Evolutionary conservation across 1,140 invertebrate genomes (phyloP).

Genomic region (Drosophila miranda): DNA sequence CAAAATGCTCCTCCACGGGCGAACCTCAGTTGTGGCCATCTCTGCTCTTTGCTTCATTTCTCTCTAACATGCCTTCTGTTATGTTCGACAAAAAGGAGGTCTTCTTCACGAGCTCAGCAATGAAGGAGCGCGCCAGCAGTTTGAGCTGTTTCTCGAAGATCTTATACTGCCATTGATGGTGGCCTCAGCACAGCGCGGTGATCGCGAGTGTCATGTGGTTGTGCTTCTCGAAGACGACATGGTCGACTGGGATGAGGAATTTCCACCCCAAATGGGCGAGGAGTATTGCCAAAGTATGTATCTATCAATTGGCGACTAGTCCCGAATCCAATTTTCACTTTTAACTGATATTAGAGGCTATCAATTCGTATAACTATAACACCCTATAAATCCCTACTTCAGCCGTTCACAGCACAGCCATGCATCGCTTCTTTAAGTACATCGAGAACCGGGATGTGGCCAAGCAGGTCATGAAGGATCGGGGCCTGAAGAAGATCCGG

Average conservation of each 20-base stretch:
- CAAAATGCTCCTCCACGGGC: conserved; percentile 32
- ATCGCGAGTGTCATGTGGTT: conserved; percentile 96
- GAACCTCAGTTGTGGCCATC: conserved; percentile 60
- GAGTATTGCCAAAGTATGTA: conserved; percentile 96
- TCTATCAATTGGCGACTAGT: no score
- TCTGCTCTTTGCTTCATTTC: conserved; percentile 53
- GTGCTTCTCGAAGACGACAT: conserved; percentile 97
- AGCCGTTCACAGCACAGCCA: conserved; percentile 94
- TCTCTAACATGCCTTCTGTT: conserved; percentile 47
- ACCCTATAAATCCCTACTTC: neutral
- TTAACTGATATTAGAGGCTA: neutral
- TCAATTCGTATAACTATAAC: neutral
- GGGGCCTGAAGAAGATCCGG: conserved; percentile 99
- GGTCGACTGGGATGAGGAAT: conserved; percentile 99
- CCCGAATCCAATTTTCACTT: neutral
- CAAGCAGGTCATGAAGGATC: conserved; percentile 98
- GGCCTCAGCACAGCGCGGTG: conserved; percentile 94
- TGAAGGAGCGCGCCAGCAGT: conserved; percentile 98
- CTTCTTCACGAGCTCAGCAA: conserved; percentile 99
- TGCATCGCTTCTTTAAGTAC: conserved; percentile 99
- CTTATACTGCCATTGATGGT: conserved; percentile 98
- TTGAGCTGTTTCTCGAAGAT: conserved; percentile 97
- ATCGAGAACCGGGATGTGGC: conserved; percentile 99
- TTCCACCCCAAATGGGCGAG: conserved; percentile 99
- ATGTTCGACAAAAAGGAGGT: conserved; percentile 87